phyloP scores from a whole-genome alignment of 2,797 vertebrate species.

The Odontamblyopus lacepedii region DNA sequence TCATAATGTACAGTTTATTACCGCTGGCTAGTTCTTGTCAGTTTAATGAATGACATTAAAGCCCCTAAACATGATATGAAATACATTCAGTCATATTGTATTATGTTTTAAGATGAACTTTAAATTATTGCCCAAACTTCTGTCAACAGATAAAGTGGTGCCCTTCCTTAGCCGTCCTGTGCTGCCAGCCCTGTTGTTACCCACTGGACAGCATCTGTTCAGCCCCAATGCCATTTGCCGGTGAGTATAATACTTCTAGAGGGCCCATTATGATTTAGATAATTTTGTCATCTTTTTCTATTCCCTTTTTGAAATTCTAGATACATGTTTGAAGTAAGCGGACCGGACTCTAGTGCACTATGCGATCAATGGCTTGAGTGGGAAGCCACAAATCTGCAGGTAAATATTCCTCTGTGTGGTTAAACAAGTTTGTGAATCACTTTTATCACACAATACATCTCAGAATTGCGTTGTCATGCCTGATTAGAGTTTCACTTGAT shows the following conservation, averaged over 20 bases:
- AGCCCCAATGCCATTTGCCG: slow-evolving; percentile 88
- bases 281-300: neutral
- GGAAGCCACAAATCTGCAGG: slow-evolving; percentile 90
- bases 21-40: neutral
- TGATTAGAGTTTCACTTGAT: too few species aligned
- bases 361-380: slow-evolving; percentile 91
- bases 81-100: neutral
- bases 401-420: slow-evolving; percentile 41
- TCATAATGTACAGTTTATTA: neutral
- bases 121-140: neutral
- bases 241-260: slow-evolving; percentile 71
- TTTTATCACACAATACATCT: too few species aligned
- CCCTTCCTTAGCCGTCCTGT: slow-evolving; percentile 80
- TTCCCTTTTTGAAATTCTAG: slow-evolving; percentile 58
- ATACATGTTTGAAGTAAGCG: slow-evolving; percentile 83
- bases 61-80: neutral
- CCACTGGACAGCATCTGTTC: slow-evolving; percentile 83
- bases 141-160: slow-evolving; percentile 79
- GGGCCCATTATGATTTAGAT: neutral
- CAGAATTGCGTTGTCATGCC: too few species aligned
- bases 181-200: slow-evolving; percentile 79
- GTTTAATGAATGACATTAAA: neutral
- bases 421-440: neutral
- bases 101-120: neutral
- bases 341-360: slow-evolving; percentile 75